A percentile compares a stretch with the other conserved stretches of the same genome.
These are phyloP conservation scores for Microtus oregoni DNA, from an alignment of 2,113 vertebrate species.

Conservation along the genomic window DNA sequence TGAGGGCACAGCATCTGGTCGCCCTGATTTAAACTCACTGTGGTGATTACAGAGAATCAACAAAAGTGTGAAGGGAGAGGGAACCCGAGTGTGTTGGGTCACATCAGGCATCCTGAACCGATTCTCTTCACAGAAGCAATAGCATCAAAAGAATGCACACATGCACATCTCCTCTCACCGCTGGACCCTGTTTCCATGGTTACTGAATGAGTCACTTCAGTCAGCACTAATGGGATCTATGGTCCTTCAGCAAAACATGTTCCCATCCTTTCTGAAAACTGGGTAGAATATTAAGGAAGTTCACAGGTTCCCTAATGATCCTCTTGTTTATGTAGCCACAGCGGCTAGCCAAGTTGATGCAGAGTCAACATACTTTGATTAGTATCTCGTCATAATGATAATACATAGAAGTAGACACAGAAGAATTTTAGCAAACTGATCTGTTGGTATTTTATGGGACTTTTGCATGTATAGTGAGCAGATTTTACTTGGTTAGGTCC, in stretches of 20 bases:
- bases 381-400: background rate
- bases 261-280: background rate
- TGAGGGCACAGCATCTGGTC: conserved; percentile 29
- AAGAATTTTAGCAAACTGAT: background rate
- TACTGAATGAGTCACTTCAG: conserved; percentile 20
- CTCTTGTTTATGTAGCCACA: background rate
- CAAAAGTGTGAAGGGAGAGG: conserved; percentile 31
- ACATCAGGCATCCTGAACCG: background rate
- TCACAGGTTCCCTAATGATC: background rate
- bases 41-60: conserved; percentile 9
- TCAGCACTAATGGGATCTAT: background rate
- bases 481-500: conserved; percentile 12
- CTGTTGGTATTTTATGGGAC: background rate
- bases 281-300: background rate
- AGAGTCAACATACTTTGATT: background rate
- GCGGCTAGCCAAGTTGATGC: background rate
- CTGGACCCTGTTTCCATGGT: conserved; percentile 40
- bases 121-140: background rate
- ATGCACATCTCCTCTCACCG: background rate
- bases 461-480: conserved; percentile 14
- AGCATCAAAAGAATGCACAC: background rate
- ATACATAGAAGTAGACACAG: background rate
- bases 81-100: background rate
- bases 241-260: conserved; percentile 56
- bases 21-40: conserved; percentile 44